Evolutionary conservation across 2,113 vertebrate genomes (phyloP).

Genomic region (Stigmatopora nigra): DNA sequence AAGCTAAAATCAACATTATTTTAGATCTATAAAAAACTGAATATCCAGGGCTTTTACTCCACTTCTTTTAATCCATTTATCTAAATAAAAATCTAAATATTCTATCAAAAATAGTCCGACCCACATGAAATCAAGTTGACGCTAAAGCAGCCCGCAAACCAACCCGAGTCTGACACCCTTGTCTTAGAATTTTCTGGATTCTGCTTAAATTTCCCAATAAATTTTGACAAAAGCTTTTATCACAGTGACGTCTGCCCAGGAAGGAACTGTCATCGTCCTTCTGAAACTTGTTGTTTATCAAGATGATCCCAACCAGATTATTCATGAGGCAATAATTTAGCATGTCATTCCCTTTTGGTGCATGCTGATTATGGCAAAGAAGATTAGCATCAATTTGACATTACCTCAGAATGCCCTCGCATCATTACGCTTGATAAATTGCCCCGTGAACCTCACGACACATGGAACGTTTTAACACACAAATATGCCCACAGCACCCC

Average conservation of each 20-base stretch:
- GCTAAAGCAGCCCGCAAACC: too few relatives aligned
- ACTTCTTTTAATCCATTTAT: too few relatives aligned
- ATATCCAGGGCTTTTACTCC: too few relatives aligned
- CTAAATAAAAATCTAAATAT: too few relatives aligned
- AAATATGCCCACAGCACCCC: slow-evolving; percentile 24
- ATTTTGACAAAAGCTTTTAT: slow-evolving; percentile 17
- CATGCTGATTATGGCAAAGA: slow-evolving; percentile 32
- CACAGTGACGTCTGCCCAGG: slow-evolving; percentile 6
- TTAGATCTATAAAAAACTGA: too few relatives aligned
- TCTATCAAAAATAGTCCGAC: too few relatives aligned
- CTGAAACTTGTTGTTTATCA: slow-evolving; percentile 35
- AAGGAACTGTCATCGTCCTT: slow-evolving; percentile 12
- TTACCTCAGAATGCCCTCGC: slow-evolving; percentile 50
- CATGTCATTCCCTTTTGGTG: slow-evolving; percentile 23
- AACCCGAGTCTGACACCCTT: too few relatives aligned
- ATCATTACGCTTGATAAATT: slow-evolving; percentile 32
- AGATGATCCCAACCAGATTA: slow-evolving; percentile 32
- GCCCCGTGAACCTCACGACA: slow-evolving; percentile 28
- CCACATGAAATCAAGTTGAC: too few relatives aligned
- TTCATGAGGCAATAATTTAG: slow-evolving; percentile 30
- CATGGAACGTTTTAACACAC: slow-evolving; percentile 36
- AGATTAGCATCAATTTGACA: slow-evolving; percentile 37
- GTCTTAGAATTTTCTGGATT: slow-evolving; percentile 21
- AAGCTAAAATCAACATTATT: too few relatives aligned
- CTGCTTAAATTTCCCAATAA: slow-evolving; percentile 19